Conservation (phyloP, 2,888 invertebrate genomes). For the Uropetala carovei region DNA sequence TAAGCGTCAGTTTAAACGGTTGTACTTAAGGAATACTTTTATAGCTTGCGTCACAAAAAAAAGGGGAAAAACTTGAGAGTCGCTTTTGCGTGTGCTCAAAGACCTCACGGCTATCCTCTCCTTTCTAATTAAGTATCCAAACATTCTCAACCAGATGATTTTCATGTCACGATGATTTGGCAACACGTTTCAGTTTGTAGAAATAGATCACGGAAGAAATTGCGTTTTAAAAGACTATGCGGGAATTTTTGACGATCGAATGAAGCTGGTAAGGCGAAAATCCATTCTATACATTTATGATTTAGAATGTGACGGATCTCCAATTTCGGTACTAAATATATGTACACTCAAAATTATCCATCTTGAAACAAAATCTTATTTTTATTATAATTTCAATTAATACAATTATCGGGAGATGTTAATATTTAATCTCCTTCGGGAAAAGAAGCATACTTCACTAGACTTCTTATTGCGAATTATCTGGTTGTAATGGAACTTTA, state of each 20-base stretch:
- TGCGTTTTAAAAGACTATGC: background rate
- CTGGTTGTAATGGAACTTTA: too few species aligned
- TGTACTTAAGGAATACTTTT: background rate
- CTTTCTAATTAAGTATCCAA: background rate
- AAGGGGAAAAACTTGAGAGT: background rate
- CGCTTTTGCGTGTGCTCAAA: constrained; percentile 4
- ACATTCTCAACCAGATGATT: background rate
- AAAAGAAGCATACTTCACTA: too few species aligned
- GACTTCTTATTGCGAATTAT: too few species aligned
- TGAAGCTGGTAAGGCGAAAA: too few species aligned
- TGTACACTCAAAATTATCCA: too few species aligned
- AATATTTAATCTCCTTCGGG: too few species aligned
- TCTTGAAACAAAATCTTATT: too few species aligned
- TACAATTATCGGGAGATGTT: too few species aligned
- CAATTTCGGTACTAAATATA: too few species aligned
- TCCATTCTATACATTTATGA: too few species aligned
- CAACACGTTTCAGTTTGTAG: background rate
- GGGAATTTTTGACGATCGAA: background rate
- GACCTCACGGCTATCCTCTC: background rate
- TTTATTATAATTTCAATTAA: too few species aligned
- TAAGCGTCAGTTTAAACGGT: background rate
- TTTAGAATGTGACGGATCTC: too few species aligned
- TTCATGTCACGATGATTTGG: background rate
- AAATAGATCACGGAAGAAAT: background rate
- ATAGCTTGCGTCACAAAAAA: background rate